These are phyloP conservation scores for Ophiothrix spiculata DNA, from an alignment of 35 echinoderm and acorn worm genomes.

Conservation along the genomic window DNA sequence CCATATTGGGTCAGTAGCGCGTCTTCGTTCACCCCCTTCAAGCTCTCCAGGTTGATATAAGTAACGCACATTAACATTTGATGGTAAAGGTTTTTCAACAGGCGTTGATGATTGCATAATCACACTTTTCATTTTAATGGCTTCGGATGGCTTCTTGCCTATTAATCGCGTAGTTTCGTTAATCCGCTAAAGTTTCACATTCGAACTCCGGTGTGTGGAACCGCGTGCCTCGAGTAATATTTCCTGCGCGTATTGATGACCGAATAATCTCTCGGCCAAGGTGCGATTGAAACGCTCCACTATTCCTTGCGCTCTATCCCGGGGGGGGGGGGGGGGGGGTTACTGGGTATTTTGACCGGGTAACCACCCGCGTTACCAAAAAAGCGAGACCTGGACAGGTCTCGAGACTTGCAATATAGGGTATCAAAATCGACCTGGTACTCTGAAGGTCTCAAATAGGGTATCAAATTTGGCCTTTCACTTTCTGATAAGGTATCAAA, in stretches of 20 bases:
- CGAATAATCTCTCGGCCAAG: slow-evolving; percentile 12
- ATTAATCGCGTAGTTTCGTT: neutral
- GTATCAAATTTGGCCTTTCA: too few species aligned
- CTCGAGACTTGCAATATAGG: too few species aligned
- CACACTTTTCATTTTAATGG: neutral
- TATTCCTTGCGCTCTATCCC: neutral
- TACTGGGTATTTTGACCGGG: too few species aligned
- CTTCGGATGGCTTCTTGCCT: neutral
- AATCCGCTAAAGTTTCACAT: neutral
- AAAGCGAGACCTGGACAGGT: too few species aligned
- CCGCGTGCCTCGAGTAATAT: neutral
- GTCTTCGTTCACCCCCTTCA: neutral
- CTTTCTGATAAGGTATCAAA: too few species aligned
- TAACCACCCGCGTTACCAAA: too few species aligned
- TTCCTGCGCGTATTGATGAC: slow-evolving; percentile 11
- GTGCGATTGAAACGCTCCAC: slow-evolving; percentile 16
- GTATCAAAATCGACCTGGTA: too few species aligned
- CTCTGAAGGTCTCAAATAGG: too few species aligned
- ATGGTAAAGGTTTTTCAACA: neutral
- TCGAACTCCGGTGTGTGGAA: neutral
- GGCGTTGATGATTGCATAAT: neutral
- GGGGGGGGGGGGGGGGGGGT: too few species aligned
- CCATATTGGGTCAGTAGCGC: neutral
- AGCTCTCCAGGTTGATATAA: neutral
- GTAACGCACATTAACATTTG: neutral